These are phyloP conservation scores for Sycophaga agraensis DNA, from an alignment of 1,140 invertebrate genomes.

Conservation along the genomic window DNA sequence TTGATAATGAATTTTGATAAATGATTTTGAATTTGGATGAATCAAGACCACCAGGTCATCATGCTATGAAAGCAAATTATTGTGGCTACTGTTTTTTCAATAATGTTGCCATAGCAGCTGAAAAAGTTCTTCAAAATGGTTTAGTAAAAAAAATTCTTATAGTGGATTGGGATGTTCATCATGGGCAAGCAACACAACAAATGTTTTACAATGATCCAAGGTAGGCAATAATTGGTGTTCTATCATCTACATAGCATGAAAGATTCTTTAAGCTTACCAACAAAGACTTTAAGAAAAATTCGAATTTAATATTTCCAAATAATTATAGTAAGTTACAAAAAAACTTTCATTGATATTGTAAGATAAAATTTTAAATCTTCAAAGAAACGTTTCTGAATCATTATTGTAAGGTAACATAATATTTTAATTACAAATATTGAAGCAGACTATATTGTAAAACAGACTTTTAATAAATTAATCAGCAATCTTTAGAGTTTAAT, in stretches of 20 bases:
- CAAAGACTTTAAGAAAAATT: slow-evolving; percentile 18
- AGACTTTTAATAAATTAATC: too few relatives aligned
- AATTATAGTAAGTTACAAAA: too few relatives aligned
- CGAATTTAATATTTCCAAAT: too few relatives aligned
- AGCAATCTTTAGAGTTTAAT: too few relatives aligned
- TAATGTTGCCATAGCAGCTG: slow-evolving; percentile 91
- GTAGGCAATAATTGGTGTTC: too few relatives aligned
- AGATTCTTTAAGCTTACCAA: not conserved
- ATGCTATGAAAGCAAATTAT: slow-evolving; percentile 87
- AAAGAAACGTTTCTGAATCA: too few relatives aligned
- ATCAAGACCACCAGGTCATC: slow-evolving; percentile 92
- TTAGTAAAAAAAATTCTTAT: slow-evolving; percentile 76
- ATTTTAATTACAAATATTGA: too few relatives aligned
- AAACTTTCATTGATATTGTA: slow-evolving; percentile 17
- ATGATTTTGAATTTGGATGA: slow-evolving; percentile 6
- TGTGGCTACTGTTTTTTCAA: slow-evolving; percentile 97
- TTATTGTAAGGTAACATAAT: too few relatives aligned
- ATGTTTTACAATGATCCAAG: slow-evolving; percentile 91
- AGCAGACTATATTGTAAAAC: too few relatives aligned
- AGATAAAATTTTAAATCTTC: too few relatives aligned
- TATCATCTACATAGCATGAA: too few relatives aligned
- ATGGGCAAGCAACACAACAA: slow-evolving; percentile 93
- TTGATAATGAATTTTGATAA: too few relatives aligned
- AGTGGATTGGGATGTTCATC: slow-evolving; percentile 97
- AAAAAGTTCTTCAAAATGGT: slow-evolving; percentile 70